A percentile compares a stretch with the other conserved stretches of the same genome.
phyloP scores from a whole-genome alignment of 2,113 vertebrate genomes.

The Scomber scombrus region DNA sequence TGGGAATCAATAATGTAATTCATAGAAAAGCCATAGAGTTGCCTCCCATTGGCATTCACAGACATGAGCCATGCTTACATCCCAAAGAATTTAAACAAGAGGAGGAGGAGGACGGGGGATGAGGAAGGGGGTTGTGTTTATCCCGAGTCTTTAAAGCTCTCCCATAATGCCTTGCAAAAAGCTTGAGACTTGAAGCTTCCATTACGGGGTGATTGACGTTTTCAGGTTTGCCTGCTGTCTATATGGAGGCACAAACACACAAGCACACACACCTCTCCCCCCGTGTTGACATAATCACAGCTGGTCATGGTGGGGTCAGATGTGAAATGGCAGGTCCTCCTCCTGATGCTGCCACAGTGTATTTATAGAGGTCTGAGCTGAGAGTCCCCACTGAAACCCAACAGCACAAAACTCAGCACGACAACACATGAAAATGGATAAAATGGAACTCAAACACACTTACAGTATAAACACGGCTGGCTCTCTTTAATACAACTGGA shows the following conservation, averaged over 20 bases:
- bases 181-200: constrained; percentile 49
- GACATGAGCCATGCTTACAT: constrained; percentile 71
- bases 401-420: background rate
- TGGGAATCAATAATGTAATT: constrained; percentile 93
- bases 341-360: constrained; percentile 1
- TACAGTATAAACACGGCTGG: too few relatives aligned
- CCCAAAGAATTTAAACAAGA: constrained; percentile 75
- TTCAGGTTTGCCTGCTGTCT: constrained; percentile 4
- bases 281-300: background rate
- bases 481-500: too few relatives aligned
- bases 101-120: background rate
- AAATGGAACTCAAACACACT: background rate
- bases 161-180: constrained; percentile 49
- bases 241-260: background rate
- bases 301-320: constrained; percentile 4
- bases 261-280: background rate
- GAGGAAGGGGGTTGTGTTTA: constrained; percentile 62
- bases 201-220: constrained; percentile 59
- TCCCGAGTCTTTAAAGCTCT: constrained; percentile 62
- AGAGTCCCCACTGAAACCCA: background rate
- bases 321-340: constrained; percentile 10
- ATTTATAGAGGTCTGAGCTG: background rate
- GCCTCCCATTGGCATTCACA: constrained; percentile 80
- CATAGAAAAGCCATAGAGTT: constrained; percentile 84
- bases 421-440: background rate